Percentiles rank a stretch among this genome's conserved stretches.
Evolutionary conservation across 2,888 invertebrate genomes (phyloP).

Genomic region (Drosophila dives): DNA sequence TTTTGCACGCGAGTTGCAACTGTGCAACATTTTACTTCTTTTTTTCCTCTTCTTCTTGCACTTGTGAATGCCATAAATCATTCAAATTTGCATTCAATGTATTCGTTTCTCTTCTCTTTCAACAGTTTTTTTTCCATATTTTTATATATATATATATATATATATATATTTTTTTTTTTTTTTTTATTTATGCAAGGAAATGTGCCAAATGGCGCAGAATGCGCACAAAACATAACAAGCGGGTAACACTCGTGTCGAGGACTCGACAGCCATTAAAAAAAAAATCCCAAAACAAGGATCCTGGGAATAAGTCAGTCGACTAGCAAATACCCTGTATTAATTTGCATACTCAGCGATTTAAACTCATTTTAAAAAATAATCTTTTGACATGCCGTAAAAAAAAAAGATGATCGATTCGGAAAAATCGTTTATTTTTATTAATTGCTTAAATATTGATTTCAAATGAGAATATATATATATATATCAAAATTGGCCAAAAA

Average conservation of each 20-base stretch:
- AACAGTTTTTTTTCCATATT: background rate
- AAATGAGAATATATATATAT: too few relatives aligned
- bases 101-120: constrained; percentile 22
- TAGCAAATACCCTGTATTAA: constrained; percentile 8
- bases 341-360: background rate
- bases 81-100: constrained; percentile 58
- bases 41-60: constrained; percentile 5
- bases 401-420: too few relatives aligned
- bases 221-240: constrained; percentile 34
- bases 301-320: background rate
- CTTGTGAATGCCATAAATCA: constrained; percentile 60
- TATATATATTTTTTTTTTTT: background rate
- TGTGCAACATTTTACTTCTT: constrained; percentile 27
- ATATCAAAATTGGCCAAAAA: background rate
- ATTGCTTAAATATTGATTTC: too few relatives aligned
- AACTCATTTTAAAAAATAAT: background rate
- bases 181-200: constrained; percentile 44
- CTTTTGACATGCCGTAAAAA: background rate
- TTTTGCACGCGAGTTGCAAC: constrained; percentile 34
- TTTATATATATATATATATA: background rate
- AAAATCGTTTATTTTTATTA: too few relatives aligned
- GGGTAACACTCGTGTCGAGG: constrained; percentile 20
- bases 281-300: background rate
- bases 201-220: constrained; percentile 60
- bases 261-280: constrained; percentile 21